Evolutionary conservation across 2,797 vertebrate genomes (phyloP), one percentile per base, ranked within the genome.

Genomic region (Buphagus erythrorhynchus): DNA sequence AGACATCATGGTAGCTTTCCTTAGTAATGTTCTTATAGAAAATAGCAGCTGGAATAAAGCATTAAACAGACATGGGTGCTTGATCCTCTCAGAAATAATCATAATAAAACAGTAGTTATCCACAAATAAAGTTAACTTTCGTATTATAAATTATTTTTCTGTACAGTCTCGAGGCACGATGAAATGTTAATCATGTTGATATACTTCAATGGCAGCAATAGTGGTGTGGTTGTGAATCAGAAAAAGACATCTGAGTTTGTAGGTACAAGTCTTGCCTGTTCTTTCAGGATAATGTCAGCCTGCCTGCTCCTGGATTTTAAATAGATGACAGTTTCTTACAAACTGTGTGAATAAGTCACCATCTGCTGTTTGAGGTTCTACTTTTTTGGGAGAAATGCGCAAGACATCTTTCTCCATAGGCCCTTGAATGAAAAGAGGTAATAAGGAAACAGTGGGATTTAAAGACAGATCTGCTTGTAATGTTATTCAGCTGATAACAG

Each of bases 121-220:
- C 48, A 62, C 18, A 65, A 88, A 68, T 86, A 86, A 89, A 49
- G 25, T 72, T 91, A 91, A 54, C 29, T 65, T 81, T 88, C 43
- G 38, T 58, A 88, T 49, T 72, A 45, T 66, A 66, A 78, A 91
- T 66, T 2, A 59, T 61, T 87, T 82, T 92, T 92, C 78, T 33
- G 24, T 80, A 25, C 21, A 68, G 51, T 74, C 55, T 81, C 0
- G 0, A 75, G 57, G 36, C 57, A 66, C 18, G 35, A 58, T 90
- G 89, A 95, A 94, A 96, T 80, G 54, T 91, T 96, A 96, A 92
- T 92, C 51, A 81, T 73, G 49, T 87, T 78, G 29, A 62, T 95
- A 40, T 25, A 77, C 59, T 90, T 79, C 80, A 95, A 10, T 94
- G n/a, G 29, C 74, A 59, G 33, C 78, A 61, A 93, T 86, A 96